phyloP scores from a whole-genome alignment of 2,797 vertebrate species.

The Crocidura indochinensis region DNA sequence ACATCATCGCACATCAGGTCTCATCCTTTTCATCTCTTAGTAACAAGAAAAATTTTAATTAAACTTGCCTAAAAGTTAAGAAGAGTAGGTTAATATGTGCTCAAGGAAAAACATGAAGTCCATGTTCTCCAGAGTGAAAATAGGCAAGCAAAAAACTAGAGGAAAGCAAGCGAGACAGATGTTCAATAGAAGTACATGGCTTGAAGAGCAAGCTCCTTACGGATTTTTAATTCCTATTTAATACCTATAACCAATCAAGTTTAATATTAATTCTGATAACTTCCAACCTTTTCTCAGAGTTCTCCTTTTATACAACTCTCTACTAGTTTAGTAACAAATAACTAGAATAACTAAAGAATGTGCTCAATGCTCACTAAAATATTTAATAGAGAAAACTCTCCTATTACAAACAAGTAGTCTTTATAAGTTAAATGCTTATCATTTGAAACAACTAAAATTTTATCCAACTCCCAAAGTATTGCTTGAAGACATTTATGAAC shows the following conservation, averaged over 20 bases:
- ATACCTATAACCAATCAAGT: not conserved
- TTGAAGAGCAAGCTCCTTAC: not conserved
- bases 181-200: too few relatives aligned
- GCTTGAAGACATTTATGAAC: conserved; percentile 38
- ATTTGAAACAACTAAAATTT: conserved; percentile 58
- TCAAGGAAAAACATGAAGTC: too few relatives aligned
- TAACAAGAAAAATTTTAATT: too few relatives aligned
- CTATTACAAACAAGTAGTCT: conserved; percentile 46
- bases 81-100: too few relatives aligned
- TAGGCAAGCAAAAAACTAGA: too few relatives aligned
- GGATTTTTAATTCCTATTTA: conserved; percentile 24
- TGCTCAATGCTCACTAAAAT: conserved; percentile 27
- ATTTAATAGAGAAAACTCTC: not conserved
- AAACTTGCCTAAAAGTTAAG: conserved; percentile 24
- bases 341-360: conserved; percentile 31
- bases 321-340: conserved; percentile 55
- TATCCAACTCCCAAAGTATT: conserved; percentile 46
- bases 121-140: too few relatives aligned
- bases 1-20: not conserved
- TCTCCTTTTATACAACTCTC: conserved; percentile 16
- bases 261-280: conserved; percentile 30
- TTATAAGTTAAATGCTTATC: conserved; percentile 36
- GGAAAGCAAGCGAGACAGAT: too few relatives aligned
- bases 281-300: not conserved
- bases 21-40: not conserved